Conservation (phyloP, 2,113 vertebrate genomes). For the Stercorarius parasiticus region DNA sequence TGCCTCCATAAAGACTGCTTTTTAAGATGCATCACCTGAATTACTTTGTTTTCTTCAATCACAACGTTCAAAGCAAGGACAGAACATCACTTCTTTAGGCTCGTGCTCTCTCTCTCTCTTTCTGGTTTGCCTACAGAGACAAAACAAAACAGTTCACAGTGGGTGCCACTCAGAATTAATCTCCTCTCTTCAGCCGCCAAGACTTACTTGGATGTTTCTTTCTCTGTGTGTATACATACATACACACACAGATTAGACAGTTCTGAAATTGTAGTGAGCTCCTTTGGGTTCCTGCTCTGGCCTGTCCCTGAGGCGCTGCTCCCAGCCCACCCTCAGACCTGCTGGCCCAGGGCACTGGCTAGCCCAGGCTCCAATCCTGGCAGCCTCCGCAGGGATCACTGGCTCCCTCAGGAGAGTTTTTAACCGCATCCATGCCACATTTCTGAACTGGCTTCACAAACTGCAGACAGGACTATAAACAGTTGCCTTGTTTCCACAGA, state of each 20-base stretch:
- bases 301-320: background rate
- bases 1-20: background rate
- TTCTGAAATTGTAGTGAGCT: background rate
- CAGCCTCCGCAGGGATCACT: background rate
- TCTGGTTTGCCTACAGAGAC: background rate
- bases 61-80: background rate
- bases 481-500: background rate
- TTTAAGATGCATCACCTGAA: background rate
- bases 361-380: background rate
- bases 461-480: background rate
- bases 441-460: background rate
- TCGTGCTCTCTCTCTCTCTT: background rate
- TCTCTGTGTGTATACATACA: accelerated
- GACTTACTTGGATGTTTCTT: background rate
- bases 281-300: background rate
- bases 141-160: background rate
- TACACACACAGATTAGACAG: accelerated
- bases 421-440: background rate
- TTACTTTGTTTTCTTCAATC: background rate
- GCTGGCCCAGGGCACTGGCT: background rate
- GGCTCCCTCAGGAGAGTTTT: background rate
- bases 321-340: background rate
- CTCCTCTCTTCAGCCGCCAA: background rate
- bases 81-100: background rate
- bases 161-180: background rate